Evolutionary conservation across 2,113 vertebrate species (phyloP), one percentile per base, ranked within the genome.

Genomic region (Cryptomyrus ogoouensis): DNA sequence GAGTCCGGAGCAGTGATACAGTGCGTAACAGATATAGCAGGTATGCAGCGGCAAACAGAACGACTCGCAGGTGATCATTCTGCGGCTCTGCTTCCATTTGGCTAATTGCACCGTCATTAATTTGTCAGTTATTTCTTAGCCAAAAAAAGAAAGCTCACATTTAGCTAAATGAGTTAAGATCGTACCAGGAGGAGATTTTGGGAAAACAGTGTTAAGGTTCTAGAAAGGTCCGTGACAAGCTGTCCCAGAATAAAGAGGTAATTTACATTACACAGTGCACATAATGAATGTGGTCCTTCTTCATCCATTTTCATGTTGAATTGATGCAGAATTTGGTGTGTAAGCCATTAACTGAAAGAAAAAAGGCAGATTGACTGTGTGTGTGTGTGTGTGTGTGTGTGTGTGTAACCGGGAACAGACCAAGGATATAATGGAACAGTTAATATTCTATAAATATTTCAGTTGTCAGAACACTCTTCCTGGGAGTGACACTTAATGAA

Each of bases 391-490:
- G 47, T 88, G 86, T 88, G 86, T 27, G 5, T 53, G 50, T 77
- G 66, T 74, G 70, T 39, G 31, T 39, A 19, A 42, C 35, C 35
- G 5, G 31, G 13, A 77, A 13, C 35, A 77, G 15, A 39, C 15
- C 12, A 39, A 39, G 74, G 15, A 80, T 42, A 80, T 80, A 80
- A 42, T 89, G n/a, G 77, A 88, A 31, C 39, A 52, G 46, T 85
- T 89, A 91, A 89, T 87, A 88, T 89, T 89, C 58, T 53, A 90
- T 89, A 91, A 90, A 89, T 91, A 90, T 90, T 91, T 89, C 87
- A 91, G 88, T 89, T 87, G 88, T 87, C 80, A 70, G 80, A 87
- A 91, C 27, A 85, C 50, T 90, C 74, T 83, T 89, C 46, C 35
- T 39, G 62, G 89, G 83, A 88, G 56, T 88, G 46, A 42, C 84